phyloP scores from a whole-genome alignment of 2,113 vertebrate genomes.

The Podarcis cretensis region DNA sequence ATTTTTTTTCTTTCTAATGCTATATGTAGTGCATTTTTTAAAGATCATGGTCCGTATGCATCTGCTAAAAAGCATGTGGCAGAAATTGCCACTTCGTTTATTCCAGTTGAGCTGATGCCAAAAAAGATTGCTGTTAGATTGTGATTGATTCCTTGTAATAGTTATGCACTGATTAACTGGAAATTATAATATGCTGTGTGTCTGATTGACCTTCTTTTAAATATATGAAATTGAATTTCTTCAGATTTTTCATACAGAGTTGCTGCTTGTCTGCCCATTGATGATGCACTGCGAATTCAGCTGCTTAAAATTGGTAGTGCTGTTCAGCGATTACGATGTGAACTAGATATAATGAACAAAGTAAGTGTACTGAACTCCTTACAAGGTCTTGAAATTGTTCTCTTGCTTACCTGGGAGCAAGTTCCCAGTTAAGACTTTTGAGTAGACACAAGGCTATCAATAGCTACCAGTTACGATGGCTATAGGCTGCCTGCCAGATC shows the following conservation, averaged over 20 bases:
- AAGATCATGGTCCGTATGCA: background rate
- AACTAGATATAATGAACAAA: constrained; percentile 97
- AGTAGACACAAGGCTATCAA: background rate
- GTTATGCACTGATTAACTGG: background rate
- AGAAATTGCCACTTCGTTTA: background rate
- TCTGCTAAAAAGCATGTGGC: background rate
- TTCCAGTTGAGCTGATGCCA: background rate
- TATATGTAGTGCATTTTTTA: background rate
- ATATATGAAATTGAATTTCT: constrained; percentile 43
- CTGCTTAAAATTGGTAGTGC: constrained; percentile 95
- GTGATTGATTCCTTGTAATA: background rate
- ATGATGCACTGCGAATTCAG: constrained; percentile 91
- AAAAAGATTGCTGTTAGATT: background rate
- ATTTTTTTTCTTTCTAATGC: background rate
- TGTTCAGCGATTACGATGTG: constrained; percentile 94
- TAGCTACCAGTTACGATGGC: background rate
- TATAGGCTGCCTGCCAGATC: background rate
- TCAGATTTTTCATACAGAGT: constrained; percentile 98
- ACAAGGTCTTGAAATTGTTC: background rate
- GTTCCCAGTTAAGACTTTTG: background rate
- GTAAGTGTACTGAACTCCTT: constrained; percentile 71
- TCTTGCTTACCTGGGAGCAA: no score
- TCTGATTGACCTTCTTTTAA: background rate
- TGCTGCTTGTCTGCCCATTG: constrained; percentile 96
- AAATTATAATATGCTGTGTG: background rate